phyloP scores from a whole-genome alignment of 2,888 invertebrate genomes.

The Drosophila algonquin region DNA sequence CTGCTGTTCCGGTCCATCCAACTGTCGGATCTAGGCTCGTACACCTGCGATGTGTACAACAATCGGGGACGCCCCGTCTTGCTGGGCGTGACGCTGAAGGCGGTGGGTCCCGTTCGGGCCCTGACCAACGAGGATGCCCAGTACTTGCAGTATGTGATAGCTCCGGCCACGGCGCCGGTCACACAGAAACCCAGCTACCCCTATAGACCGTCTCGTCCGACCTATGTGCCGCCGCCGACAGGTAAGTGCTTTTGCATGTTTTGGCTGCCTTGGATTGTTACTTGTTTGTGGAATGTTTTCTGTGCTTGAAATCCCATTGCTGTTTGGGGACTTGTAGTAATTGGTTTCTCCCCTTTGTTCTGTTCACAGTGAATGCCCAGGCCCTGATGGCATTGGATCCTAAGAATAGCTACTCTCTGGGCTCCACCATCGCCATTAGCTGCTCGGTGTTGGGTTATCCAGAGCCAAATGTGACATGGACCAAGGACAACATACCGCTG shows the following conservation, averaged over 20 bases:
- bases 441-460: conserved; percentile 93
- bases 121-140: conserved; percentile 85
- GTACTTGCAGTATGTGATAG: conserved; percentile 87
- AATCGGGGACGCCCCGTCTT: conserved; percentile 90
- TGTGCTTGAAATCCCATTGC: neutral
- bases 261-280: conserved; percentile 14
- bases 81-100: conserved; percentile 90
- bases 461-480: conserved; percentile 91
- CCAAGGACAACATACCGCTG: conserved; percentile 88
- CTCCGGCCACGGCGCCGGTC: conserved; percentile 84
- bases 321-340: neutral
- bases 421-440: conserved; percentile 88
- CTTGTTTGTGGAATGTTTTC: neutral
- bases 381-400: conserved; percentile 86
- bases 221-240: conserved; percentile 69
- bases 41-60: conserved; percentile 95
- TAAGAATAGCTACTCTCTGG: conserved; percentile 85
- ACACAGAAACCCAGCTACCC: conserved; percentile 82
- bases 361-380: conserved; percentile 84
- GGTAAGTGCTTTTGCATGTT: conserved; percentile 53
- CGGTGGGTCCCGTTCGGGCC: conserved; percentile 88
- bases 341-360: neutral
- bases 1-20: conserved; percentile 90
- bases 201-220: conserved; percentile 83
- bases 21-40: conserved; percentile 90